Base-by-base conservation (phyloP, 2,888 invertebrate genomes). In the Lycophotia porphyrea region DNA sequence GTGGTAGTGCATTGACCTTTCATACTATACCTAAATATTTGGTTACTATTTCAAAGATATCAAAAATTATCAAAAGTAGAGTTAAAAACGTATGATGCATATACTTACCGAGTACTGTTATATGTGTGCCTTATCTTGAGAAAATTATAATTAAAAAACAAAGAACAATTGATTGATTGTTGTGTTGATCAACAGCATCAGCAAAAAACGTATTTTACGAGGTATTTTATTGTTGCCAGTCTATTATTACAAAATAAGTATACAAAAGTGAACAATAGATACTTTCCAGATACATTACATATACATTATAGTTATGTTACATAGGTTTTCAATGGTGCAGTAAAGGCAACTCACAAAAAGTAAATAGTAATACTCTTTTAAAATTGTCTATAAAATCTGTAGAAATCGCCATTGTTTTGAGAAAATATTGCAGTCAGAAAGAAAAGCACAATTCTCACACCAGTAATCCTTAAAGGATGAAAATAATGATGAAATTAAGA, bases 1-100 rank as follows among this genome's bases (percentile, higher is more conserved):
- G 42, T 60, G 42, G 15, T 52, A 69, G 81, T 70, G 49, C 68
- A 42, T 66, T 83, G 79, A 83, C 83, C 83, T 69, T 47, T 69
- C 34, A 55, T 78, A 72, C 44, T 64, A 55, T 64, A 82, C 74
- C 67, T 82, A 78, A 82, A 61, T 55, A 55, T 42, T 69, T 82
- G 73, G 82, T 81, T 82, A 82, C 68, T 73, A 55, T 73, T 78
- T 60, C 39, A 78, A 65, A 65, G 67, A 60, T 78, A 69, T 68
- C 7, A 78, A 52, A 60, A 58, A 77, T 77, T 68, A 82, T 82
- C 67, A 78, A 72, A 36, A 67, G 18, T 36, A 60, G n/a, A 67
- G 49, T 72, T 71, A n/a, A 72, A 67, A 78, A 66, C 39, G 64
- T n/a, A 47, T 55, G 65, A 55, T n/a, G n/a, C n/a, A n/a, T 47